Evolutionary conservation across 2,888 invertebrate genomes (phyloP), one percentile per base, ranked within the genome.

Genomic region (Drosophila bunnanda): DNA sequence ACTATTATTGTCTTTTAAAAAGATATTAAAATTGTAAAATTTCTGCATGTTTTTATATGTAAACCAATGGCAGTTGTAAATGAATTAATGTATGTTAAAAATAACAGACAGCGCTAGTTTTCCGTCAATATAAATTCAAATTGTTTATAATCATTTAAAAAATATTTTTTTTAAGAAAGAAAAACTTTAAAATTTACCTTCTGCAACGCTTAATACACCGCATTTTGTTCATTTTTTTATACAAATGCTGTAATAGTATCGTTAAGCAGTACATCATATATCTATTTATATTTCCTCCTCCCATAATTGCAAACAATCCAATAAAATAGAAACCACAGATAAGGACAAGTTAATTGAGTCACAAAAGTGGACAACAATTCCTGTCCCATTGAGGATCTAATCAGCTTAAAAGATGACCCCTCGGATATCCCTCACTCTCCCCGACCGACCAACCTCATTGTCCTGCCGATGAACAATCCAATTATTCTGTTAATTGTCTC

Each of bases 401-500:
- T 44, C 68, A 75, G 79, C 68, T 75, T 67, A 77, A 65, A 25
- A 64, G 76, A 75, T 78, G 72, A 73, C 50, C 48, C n/a, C 60
- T 61, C 34, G 20, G 13, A 46, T 58, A 48, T 46, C 32, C 50
- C 2, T 50, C 1, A 20, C 32, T 50, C 20, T 32, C 9, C 17
- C 30, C 32, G 9, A 43, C 30, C 36, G 8, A 20, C 13, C 39
- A 68, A 34, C 48, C 28, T n/a, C 75, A 88, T 86, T 88, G 83
- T 86, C 58, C 36, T n/a, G n/a, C 48, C 58, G 76, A 75, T 75
- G 53, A 83, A 76, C 85, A 91, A 91, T 91, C 91, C 91, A 91
- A 91, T 91, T 91, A 91, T 91, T 87, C 78, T 53, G 81, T 84
- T 91, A 91, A 91, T 91, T 91, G 91, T 91, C 85, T 90, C 91